Evolutionary conservation across 1,140 invertebrate species (phyloP), one percentile per base, ranked within the genome.

Genomic region (Dreissena polymorpha): DNA sequence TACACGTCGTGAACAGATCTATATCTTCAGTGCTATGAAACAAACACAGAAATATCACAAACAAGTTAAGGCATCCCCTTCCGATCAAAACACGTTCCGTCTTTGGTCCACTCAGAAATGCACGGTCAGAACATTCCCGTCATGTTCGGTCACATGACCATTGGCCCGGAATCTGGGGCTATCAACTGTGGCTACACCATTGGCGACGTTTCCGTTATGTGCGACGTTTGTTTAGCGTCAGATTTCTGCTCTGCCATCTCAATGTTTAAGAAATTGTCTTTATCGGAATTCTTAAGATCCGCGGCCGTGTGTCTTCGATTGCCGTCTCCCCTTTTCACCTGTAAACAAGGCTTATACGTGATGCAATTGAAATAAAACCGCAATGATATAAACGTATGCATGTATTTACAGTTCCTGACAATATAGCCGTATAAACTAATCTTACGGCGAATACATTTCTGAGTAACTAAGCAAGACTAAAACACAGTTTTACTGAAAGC

Each of bases 281-380:
- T 49, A 18, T 74, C 70, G 12, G 21, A n/a, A 29, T 73, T 27
- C 25, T 25, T 13, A 65, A 82, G 10, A 14, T 82, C 79, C 13
- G 53, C 71, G 25, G 79, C 79, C 25, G 79, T 82, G 49, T 82
- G 79, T 13, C 60, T 53, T 49, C 63, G 63, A 64, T 71, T 69
- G 16, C 14, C 23, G 21, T 71, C 68, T 14, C 29, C 13, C 23
- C 50, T n/a, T 23, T 71, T 64, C 21, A 71, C 72, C 78, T 80
- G 69, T 23, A 80, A 71, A 14, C 14, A 39, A 23, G 10, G 21
- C 18, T 8, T 25, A 0, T 51, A 49, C 7, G 5, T 21, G 12
- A 21, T 18, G 50, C 0, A 51, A 29, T 50, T 21, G 12, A 21
- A 72, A 23, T 12, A 53, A 63, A 29, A 39, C 0, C 21, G 18